phyloP scores from a whole-genome alignment of 2,113 vertebrate species.

The Actinemys pallida region DNA sequence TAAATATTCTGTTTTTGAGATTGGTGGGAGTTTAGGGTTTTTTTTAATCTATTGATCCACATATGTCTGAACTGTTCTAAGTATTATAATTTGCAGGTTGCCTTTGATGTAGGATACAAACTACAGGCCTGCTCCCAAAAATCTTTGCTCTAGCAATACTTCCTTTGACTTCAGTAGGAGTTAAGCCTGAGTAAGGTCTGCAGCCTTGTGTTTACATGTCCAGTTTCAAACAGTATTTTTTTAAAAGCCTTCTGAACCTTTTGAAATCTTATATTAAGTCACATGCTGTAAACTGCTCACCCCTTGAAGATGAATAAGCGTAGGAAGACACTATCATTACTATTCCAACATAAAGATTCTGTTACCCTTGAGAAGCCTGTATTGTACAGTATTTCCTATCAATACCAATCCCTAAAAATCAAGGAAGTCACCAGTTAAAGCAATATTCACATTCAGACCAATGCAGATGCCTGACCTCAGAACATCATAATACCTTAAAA shows the following conservation, averaged over 20 bases:
- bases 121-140: not conserved
- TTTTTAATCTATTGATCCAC: too few relatives aligned
- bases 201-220: not conserved
- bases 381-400: not conserved
- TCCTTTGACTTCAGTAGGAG: not conserved
- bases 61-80: not conserved
- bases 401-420: not conserved
- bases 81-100: fast-evolving
- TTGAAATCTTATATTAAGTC: not conserved
- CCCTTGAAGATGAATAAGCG: not conserved
- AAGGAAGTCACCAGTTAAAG: not conserved
- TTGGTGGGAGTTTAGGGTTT: not conserved
- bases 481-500: not conserved
- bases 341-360: not conserved
- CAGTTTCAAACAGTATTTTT: not conserved
- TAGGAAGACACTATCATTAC: not conserved
- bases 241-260: not conserved
- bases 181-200: not conserved
- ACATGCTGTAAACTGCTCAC: not conserved
- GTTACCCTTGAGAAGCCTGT: not conserved
- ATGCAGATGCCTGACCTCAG: not conserved
- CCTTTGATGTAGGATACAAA: not conserved
- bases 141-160: not conserved
- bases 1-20: not conserved
- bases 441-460: not conserved